Evolutionary conservation across 1,140 invertebrate genomes (phyloP), one percentile per base, ranked within the genome.

Genomic region (Polyergus mexicanus): DNA sequence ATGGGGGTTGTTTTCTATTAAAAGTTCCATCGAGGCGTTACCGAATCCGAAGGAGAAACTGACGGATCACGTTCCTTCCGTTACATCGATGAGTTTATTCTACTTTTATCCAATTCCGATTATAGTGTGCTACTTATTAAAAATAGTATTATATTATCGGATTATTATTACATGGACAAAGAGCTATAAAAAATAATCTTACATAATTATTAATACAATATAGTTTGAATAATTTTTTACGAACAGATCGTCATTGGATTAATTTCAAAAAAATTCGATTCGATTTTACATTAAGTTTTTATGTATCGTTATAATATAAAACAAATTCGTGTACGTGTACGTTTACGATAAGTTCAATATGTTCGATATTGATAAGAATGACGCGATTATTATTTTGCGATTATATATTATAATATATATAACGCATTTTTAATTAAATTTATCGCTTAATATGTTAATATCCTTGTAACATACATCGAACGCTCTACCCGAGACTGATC

Each of bases 1-100:
- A 90, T 63, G 72, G 84, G 69, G 60, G 86, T 80, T 86, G 63
- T 84, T 90, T 89, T 89, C 84, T 91, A 86, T 91, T 88, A 88
- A 89, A 90, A 87, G 72, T 84, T 86, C 62, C 13, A 86, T 69
- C 56, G 51, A 58, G 25, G 51, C 63, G 60, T 78, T 28, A 68
- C 63, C 75, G 38, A 85, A 35, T 76, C 13, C n/a, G 28, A 83
- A 75, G 56, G 56, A 56, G 47, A 56, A 71, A 22, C 54, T 25
- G 25, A 83, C 72, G 32, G 77, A 66, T 84, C 41, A 19, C 13
- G 58, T 11, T 47, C 13, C 25, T 60, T 72, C 25, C 10, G 66
- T 69, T 58, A 69, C 35, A 69, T 32, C 4, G 47, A 51, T 22
- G 1, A 68, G 2, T 60, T 60, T 83, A 11, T 25, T 74, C 63